Percentiles rank a stretch among this genome's conserved stretches.
Evolutionary conservation across 53 echinoderm and acorn worm species (phyloP).

Genomic region (Holothuria scabra): DNA sequence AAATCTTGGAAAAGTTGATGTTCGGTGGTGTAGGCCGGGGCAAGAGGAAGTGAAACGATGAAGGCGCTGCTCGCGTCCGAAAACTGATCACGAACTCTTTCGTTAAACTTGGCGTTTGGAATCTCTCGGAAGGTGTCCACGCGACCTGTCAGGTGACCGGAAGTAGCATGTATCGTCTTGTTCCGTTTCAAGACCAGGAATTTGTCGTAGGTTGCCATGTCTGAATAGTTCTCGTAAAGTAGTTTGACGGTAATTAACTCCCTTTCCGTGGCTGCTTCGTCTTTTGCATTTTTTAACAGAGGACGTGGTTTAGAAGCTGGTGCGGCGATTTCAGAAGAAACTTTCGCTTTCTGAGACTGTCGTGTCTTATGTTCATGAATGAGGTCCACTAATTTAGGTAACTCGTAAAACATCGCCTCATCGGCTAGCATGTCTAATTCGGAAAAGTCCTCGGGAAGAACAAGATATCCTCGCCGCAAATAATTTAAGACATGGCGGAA

Average conservation of each 20-base stretch:
- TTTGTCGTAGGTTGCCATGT: slow-evolving; percentile 38
- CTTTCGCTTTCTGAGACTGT: slow-evolving; percentile 4
- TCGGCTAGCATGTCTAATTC: slow-evolving; percentile 89
- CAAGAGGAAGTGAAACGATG: slow-evolving; percentile 22
- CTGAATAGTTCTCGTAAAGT: slow-evolving; percentile 27
- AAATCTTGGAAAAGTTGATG: slow-evolving; percentile 41
- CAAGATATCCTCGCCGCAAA: slow-evolving; percentile 77
- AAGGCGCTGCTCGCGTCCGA: slow-evolving; percentile 34
- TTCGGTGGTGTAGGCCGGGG: slow-evolving; percentile 34
- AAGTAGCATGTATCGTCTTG: slow-evolving; percentile 23
- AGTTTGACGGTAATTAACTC: slow-evolving; percentile 15
- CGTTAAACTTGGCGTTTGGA: slow-evolving; percentile 28
- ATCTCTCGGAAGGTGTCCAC: slow-evolving; percentile 37
- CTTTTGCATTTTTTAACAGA: not conserved
- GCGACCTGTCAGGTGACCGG: slow-evolving; percentile 36
- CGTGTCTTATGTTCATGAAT: slow-evolving; percentile 53
- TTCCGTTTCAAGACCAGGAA: slow-evolving; percentile 31
- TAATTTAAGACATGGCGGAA: slow-evolving; percentile 91
- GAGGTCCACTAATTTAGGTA: slow-evolving; percentile 81
- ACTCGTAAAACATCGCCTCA: slow-evolving; percentile 93
- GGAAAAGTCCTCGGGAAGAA: slow-evolving; percentile 83
- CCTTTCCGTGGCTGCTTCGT: not conserved
- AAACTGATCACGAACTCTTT: slow-evolving; percentile 3
- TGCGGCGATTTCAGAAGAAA: not conserved
- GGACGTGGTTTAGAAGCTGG: not conserved